These are phyloP conservation scores for Furcifer pardalis DNA, from an alignment of 2,797 vertebrate genomes.

Conservation along the genomic window DNA sequence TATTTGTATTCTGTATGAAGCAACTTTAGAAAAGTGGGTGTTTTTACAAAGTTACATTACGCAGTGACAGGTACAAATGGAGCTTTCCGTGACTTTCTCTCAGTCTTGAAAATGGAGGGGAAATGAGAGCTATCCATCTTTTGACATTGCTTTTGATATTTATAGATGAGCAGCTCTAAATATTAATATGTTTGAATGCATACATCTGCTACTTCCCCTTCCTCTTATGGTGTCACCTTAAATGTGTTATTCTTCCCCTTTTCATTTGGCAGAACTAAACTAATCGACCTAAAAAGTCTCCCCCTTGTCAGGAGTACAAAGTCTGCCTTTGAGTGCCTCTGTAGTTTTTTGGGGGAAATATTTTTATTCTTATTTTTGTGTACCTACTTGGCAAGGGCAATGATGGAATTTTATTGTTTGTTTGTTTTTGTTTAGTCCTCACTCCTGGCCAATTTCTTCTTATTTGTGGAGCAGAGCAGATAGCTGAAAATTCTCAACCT, in stretches of 20 bases:
- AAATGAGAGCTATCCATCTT: background rate
- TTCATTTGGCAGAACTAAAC: background rate
- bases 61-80: conserved; percentile 9
- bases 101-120: background rate
- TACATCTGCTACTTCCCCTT: conserved; percentile 9
- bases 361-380: no score
- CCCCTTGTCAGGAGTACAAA: background rate
- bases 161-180: conserved; percentile 22
- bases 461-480: no score
- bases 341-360: background rate
- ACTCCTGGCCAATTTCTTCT: no score
- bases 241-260: background rate
- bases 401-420: background rate
- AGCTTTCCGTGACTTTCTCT: conserved; percentile 24
- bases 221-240: background rate
- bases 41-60: background rate
- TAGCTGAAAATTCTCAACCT: background rate
- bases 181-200: conserved; percentile 6
- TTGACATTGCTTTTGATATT: conserved; percentile 18
- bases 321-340: background rate
- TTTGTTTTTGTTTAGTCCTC: background rate
- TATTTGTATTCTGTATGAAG: background rate
- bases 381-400: background rate
- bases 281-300: background rate
- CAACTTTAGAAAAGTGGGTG: background rate